Evolutionary conservation across 2,888 invertebrate genomes (phyloP).

Genomic region (Ophion ellenae): DNA sequence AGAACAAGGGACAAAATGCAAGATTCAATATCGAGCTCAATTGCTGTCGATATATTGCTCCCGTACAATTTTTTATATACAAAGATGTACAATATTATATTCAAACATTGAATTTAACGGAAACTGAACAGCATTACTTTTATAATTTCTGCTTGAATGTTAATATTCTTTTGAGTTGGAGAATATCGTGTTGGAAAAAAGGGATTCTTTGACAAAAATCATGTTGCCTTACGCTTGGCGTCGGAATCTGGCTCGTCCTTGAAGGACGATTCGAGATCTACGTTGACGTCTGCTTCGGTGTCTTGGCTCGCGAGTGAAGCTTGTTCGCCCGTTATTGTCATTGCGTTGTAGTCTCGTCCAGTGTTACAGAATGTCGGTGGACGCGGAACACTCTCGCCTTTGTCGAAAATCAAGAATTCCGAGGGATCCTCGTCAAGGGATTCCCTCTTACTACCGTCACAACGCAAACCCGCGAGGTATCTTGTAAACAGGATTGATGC

Average conservation of each 20-base stretch:
- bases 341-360: constrained; percentile 49
- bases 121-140: neutral
- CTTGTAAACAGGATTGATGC: constrained; percentile 58
- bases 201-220: neutral
- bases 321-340: constrained; percentile 25
- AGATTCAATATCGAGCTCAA: neutral
- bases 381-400: constrained; percentile 56
- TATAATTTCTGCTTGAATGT: neutral
- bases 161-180: neutral
- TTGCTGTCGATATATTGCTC: neutral
- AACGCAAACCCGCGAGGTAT: constrained; percentile 79
- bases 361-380: constrained; percentile 43
- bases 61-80: neutral
- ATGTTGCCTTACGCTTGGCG: constrained; percentile 68
- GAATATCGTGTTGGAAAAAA: neutral
- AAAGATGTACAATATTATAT: neutral
- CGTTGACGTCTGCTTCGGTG: constrained; percentile 76
- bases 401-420: constrained; percentile 68
- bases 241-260: constrained; percentile 73
- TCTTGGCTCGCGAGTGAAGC: constrained; percentile 71
- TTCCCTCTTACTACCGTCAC: constrained; percentile 76
- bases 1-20: neutral
- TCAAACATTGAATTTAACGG: neutral
- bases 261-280: constrained; percentile 74
- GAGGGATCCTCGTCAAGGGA: constrained; percentile 69